phyloP scores from a whole-genome alignment of 2,797 vertebrate species.

The Helicolenus hilgendorfi region DNA sequence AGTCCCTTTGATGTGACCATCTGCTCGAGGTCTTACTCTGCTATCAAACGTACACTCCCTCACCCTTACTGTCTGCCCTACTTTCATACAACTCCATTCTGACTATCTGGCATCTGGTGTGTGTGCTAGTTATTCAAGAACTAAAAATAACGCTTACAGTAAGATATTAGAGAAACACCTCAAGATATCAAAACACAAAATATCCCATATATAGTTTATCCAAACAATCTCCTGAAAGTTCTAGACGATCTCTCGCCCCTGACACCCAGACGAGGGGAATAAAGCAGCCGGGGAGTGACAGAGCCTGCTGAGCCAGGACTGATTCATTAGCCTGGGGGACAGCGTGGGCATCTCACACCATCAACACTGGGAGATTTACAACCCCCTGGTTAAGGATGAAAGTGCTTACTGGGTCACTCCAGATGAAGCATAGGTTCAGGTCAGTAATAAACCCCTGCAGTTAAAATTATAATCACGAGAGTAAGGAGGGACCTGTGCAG shows the following conservation, averaged over 20 bases:
- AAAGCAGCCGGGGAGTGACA: constrained; percentile 46
- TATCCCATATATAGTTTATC: not conserved
- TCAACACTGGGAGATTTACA: constrained; percentile 57
- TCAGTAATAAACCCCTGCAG: not conserved
- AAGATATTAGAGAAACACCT: not conserved
- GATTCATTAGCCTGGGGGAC: constrained; percentile 65
- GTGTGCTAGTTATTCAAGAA: not conserved
- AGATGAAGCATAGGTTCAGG: constrained; percentile 9
- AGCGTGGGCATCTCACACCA: constrained; percentile 40
- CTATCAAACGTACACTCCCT: constrained; percentile 50
- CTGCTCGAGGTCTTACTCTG: constrained; percentile 40
- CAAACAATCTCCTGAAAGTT: constrained; percentile 6
- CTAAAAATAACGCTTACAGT: not conserved
- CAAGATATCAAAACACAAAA: constrained; percentile 22
- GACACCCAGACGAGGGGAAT: constrained; percentile 38
- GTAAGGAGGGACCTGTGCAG: not conserved
- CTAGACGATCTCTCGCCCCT: not conserved
- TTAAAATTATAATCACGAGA: not conserved
- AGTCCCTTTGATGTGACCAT: constrained; percentile 79
- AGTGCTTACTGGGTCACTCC: constrained; percentile 17
- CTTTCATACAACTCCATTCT: constrained; percentile 28
- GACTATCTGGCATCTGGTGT: constrained; percentile 3
- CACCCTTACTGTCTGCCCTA: constrained; percentile 31
- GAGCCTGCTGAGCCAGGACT: constrained; percentile 54
- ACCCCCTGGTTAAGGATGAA: not conserved